Percentiles rank a stretch among this genome's conserved stretches.
Conservation (phyloP, 1,140 invertebrate species). For the Trichonephila clavipes region DNA sequence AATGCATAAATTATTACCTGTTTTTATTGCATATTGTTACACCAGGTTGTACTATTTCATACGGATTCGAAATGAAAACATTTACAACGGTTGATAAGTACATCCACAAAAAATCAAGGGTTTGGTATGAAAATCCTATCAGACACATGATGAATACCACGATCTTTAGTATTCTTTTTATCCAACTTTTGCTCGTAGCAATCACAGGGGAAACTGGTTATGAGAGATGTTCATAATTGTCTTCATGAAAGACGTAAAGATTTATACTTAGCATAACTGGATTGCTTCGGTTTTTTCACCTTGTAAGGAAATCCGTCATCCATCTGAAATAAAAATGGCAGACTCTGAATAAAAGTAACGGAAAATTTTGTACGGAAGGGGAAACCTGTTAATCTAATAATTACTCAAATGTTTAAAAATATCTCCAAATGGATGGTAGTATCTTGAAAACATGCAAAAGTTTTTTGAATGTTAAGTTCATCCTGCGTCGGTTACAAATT, state of each 20-base stretch:
- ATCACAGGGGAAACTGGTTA: constrained; percentile 65
- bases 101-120: constrained; percentile 18
- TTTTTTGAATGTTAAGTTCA: too few relatives aligned
- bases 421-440: too few relatives aligned
- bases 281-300: background rate
- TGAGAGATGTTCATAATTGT: constrained; percentile 45
- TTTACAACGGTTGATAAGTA: constrained; percentile 65
- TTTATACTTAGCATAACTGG: background rate
- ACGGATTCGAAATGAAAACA: constrained; percentile 27
- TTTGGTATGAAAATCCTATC: constrained; percentile 64
- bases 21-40: constrained; percentile 65
- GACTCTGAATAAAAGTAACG: too few relatives aligned
- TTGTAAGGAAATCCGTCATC: background rate
- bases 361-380: too few relatives aligned
- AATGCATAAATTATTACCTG: background rate
- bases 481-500: too few relatives aligned
- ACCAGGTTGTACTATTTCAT: constrained; percentile 38
- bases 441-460: too few relatives aligned
- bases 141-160: constrained; percentile 43
- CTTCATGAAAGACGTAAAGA: background rate
- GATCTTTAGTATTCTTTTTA: constrained; percentile 42
- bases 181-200: constrained; percentile 31
- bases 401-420: too few relatives aligned
- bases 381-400: too few relatives aligned
- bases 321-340: background rate